A percentile compares a stretch with the other conserved stretches of the same genome.
These are phyloP conservation scores for Tholera decimalis DNA, from an alignment of 2,888 invertebrate species.

Conservation along the genomic window DNA sequence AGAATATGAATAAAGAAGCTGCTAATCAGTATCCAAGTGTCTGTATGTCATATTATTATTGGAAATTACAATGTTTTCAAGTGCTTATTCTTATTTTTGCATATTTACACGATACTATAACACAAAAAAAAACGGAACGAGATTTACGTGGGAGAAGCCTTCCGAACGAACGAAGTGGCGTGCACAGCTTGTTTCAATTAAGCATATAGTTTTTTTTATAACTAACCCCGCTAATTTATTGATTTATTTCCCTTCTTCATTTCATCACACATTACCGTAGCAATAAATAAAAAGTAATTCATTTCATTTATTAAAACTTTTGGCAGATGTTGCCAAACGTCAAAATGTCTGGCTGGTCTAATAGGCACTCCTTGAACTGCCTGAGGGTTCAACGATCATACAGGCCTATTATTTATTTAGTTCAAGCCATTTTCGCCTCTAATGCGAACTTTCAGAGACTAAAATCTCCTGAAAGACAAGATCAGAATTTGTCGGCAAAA, in stretches of 20 bases:
- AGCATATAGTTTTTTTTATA: no score
- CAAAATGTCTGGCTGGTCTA: constrained; percentile 57
- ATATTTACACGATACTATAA: no score
- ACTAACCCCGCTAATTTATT: no score
- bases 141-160: no score
- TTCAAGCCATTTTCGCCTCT: constrained; percentile 19
- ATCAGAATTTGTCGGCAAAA: neutral
- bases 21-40: no score
- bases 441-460: fast-evolving
- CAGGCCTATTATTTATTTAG: neutral
- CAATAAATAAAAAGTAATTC: constrained; percentile 41
- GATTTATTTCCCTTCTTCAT: constrained; percentile 29
- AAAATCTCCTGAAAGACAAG: constrained; percentile 9
- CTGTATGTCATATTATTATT: no score
- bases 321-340: constrained; percentile 59
- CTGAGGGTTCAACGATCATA: constrained; percentile 55
- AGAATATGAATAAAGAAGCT: no score
- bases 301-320: constrained; percentile 40
- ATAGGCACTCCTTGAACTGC: constrained; percentile 56
- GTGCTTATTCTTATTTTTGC: no score
- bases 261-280: constrained; percentile 4
- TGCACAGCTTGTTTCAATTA: no score
- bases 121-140: no score
- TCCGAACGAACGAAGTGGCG: no score
- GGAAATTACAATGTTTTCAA: no score